Evolutionary conservation across 2,113 vertebrate species (phyloP).

Genomic region (Litocranius walleri): DNA sequence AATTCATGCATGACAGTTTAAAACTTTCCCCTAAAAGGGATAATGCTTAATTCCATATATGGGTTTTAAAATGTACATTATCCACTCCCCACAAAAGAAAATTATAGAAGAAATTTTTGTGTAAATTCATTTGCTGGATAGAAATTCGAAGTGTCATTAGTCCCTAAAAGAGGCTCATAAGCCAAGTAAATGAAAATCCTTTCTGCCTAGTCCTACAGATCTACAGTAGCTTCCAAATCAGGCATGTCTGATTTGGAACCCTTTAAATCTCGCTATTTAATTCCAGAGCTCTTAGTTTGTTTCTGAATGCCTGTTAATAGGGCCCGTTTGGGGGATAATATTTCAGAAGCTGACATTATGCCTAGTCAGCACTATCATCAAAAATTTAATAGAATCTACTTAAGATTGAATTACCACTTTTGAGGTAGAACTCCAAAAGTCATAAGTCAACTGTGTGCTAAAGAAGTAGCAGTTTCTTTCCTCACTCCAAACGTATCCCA

Average conservation of each 20-base stretch:
- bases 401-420: background rate
- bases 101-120: background rate
- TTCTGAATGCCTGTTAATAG: background rate
- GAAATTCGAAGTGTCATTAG: background rate
- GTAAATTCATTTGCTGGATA: background rate
- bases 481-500: background rate
- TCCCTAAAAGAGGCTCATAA: background rate
- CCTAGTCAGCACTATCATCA: background rate
- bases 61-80: background rate
- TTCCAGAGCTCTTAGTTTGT: background rate
- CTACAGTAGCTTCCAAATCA: background rate
- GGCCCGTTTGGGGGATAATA: background rate
- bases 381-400: background rate
- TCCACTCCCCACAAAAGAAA: background rate
- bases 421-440: background rate
- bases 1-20: background rate
- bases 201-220: background rate
- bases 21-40: background rate
- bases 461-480: background rate
- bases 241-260: background rate
- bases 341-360: background rate
- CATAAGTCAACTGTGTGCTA: background rate
- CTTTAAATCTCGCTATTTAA: background rate
- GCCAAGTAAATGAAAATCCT: background rate
- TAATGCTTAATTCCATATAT: background rate